Percentiles rank a stretch among this genome's conserved stretches.
Conservation (phyloP, 2,113 vertebrate genomes). For the Neolamprologus kungweensis region DNA sequence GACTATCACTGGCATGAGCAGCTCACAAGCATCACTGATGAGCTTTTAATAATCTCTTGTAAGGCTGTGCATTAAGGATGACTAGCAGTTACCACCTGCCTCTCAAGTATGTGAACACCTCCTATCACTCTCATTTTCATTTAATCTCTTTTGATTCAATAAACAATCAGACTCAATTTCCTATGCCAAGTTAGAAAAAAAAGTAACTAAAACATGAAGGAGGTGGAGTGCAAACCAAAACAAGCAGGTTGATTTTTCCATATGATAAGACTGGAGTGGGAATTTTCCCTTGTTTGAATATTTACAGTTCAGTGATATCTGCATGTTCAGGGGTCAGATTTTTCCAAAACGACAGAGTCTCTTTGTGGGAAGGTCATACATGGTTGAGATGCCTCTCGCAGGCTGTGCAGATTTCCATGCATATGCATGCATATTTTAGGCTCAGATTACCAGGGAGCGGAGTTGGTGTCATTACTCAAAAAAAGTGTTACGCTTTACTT, state of each 20-base stretch:
- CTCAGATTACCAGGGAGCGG: background rate
- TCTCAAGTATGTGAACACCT: background rate
- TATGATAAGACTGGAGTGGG: slow-evolving; percentile 43
- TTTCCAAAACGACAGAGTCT: slow-evolving; percentile 32
- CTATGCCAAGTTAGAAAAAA: background rate
- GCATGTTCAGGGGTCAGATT: slow-evolving; percentile 28
- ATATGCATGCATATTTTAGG: background rate
- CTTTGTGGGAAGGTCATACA: slow-evolving; percentile 38
- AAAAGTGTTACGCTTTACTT: background rate
- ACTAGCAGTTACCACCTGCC: background rate
- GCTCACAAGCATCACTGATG: background rate
- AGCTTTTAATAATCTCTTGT: slow-evolving; percentile 3
- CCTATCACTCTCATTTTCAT: background rate
- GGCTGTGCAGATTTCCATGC: background rate
- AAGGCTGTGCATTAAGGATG: background rate
- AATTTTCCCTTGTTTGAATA: slow-evolving; percentile 50
- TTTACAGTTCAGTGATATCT: slow-evolving; percentile 51
- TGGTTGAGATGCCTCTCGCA: slow-evolving; percentile 20
- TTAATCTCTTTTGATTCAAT: background rate
- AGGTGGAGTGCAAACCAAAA: slow-evolving; percentile 46
- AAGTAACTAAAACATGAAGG: background rate
- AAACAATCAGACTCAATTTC: background rate
- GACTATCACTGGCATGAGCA: background rate
- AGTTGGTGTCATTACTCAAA: background rate
- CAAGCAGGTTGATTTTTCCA: slow-evolving; percentile 65